Conservation (phyloP, 2,888 invertebrate species). For the Leptinotarsa haldemani region DNA sequence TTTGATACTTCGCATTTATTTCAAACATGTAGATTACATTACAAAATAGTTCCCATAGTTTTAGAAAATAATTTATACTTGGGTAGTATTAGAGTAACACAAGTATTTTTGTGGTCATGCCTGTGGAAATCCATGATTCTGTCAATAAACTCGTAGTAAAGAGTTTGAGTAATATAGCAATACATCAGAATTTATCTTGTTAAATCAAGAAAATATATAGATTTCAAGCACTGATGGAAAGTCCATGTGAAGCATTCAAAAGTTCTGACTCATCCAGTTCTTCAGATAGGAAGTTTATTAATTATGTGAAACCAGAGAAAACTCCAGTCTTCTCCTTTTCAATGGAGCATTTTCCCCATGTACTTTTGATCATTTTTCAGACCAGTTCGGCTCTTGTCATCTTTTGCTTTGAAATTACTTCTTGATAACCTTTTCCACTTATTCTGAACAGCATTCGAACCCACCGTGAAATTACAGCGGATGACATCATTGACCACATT, state of each 20-base stretch:
- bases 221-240: neutral
- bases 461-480: neutral
- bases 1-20: neutral
- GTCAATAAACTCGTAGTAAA: neutral
- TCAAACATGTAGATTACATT: too few relatives aligned
- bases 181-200: neutral
- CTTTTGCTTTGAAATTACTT: slow-evolving; percentile 30
- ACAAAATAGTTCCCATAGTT: neutral
- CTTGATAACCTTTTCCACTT: slow-evolving; percentile 31
- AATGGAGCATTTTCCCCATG: neutral
- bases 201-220: neutral
- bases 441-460: slow-evolving; percentile 22
- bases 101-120: neutral
- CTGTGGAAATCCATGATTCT: neutral
- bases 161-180: neutral
- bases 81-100: neutral
- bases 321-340: neutral
- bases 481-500: slow-evolving; percentile 12
- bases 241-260: neutral
- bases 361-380: neutral
- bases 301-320: neutral
- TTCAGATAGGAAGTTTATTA: neutral
- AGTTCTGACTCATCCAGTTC: neutral
- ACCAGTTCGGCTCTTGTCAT: slow-evolving; percentile 27
- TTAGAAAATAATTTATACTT: neutral